Conservation (phyloP, 2,888 invertebrate species). For the Polietes domitor region DNA sequence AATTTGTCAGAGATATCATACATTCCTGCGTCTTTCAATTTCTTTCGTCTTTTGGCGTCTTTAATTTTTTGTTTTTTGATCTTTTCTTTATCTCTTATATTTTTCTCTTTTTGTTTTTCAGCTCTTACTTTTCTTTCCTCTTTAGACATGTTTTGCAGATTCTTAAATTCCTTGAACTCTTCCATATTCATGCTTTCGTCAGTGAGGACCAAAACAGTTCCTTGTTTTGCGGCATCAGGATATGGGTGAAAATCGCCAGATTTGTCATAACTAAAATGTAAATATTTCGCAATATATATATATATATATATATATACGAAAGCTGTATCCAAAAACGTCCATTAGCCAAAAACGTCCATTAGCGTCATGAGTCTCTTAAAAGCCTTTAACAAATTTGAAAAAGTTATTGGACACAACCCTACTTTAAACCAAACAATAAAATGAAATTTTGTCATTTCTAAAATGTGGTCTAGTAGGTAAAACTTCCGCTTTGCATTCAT, state of each 20-base stretch:
- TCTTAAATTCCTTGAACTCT: slow-evolving; percentile 78
- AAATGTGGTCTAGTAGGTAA: too few relatives aligned
- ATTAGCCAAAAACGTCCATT: too few relatives aligned
- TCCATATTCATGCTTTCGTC: slow-evolving; percentile 80
- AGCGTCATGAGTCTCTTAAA: too few relatives aligned
- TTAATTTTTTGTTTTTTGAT: slow-evolving; percentile 70
- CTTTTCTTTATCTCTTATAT: slow-evolving; percentile 73
- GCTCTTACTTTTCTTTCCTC: slow-evolving; percentile 76
- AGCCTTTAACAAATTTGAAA: too few relatives aligned
- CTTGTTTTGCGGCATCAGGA: slow-evolving; percentile 81
- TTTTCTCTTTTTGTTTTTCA: slow-evolving; percentile 69
- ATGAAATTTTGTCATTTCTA: too few relatives aligned
- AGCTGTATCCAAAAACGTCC: too few relatives aligned
- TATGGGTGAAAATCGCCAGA: slow-evolving; percentile 80
- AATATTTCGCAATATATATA: too few relatives aligned
- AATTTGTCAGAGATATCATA: slow-evolving; percentile 72
- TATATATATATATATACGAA: too few relatives aligned
- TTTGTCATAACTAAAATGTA: slow-evolving; percentile 73
- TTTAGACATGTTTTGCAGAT: slow-evolving; percentile 72
- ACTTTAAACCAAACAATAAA: too few relatives aligned
- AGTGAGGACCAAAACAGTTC: slow-evolving; percentile 81
- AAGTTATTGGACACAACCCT: too few relatives aligned
- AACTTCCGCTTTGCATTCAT: too few relatives aligned
- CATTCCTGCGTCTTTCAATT: slow-evolving; percentile 72
- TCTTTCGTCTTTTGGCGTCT: slow-evolving; percentile 73